Base-by-base conservation (phyloP, 1,140 invertebrate genomes). In the Drosophila tropicalis region DNA sequence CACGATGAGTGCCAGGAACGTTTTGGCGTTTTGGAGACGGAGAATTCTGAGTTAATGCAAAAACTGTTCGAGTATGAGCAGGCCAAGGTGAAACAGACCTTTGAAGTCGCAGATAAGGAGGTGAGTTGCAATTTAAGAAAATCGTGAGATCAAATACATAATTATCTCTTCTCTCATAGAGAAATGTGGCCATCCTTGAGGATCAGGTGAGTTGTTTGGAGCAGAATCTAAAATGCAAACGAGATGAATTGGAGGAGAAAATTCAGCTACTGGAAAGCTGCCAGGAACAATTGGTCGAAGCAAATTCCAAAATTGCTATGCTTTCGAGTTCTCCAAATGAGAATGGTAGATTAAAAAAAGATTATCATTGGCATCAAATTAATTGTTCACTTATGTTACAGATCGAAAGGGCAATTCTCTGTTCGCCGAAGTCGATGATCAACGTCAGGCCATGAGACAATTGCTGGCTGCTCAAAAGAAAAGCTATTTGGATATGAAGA, bases 341-440 rank as follows among this genome's bases (percentile, higher is more conserved):
- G 13, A 79, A 77, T 76, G 91, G 91, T 89, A 68, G 0, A 29
- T 5, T 5, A 5, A 12, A 7, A 7, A 10, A 32, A 22, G 34
- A 0, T 1, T 3, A 17, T 3, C 3, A 5, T 5, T 1, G 15
- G 3, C 10, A 22, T 34, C 9, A 19, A 4, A 12, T 12, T 25
- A 1, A 19, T 22, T n/a, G 3, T 1, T 40, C 5, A 12, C 12
- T 9, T 39, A 13, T 3, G 57, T 70, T 58, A 12, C 54, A 89
- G 91, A 91, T 57, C 87, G 81, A 60, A 92, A 92, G 91, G 93
- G 93, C 0, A 94, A 94, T 78, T 94, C 93, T 0, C 62, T 94
- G 22, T 94, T 94, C 57, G 93, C 93, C 6, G 93, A 94, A 72
- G 92, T 94, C 0, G 93, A 94, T 68, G 93, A 94, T 75, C 92